Percentiles rank a stretch among this genome's conserved stretches.
phyloP scores from a whole-genome alignment of 2,113 vertebrate genomes.

The Carassius carassius region DNA sequence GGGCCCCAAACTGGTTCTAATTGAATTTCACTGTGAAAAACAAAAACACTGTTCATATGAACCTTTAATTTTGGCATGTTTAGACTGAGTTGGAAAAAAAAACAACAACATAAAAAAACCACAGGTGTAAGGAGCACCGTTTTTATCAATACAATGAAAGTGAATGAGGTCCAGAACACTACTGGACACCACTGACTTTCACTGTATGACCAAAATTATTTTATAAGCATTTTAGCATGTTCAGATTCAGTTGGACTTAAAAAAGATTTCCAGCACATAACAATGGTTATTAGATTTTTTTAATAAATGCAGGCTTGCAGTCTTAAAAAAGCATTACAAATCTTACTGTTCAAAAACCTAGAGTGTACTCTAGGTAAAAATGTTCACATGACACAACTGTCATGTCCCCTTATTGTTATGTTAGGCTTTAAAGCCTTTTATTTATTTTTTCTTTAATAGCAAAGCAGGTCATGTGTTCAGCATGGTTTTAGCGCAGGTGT shows the following conservation, averaged over 20 bases:
- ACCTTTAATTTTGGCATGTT: no score
- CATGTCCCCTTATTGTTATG: neutral
- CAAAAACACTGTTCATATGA: no score
- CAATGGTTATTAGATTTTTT: no score
- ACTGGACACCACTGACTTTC: neutral
- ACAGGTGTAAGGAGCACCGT: no score
- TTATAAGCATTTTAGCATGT: neutral
- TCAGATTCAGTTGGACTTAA: neutral
- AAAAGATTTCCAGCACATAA: neutral
- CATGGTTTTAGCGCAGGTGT: conserved; percentile 27
- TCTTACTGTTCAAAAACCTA: no score
- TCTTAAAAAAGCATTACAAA: no score
- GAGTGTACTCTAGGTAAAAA: neutral
- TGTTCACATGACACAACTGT: neutral
- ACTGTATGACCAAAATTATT: neutral
- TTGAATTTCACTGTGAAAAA: no score
- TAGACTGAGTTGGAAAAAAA: no score
- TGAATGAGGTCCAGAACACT: no score
- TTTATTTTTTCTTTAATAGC: neutral
- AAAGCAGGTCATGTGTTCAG: neutral
- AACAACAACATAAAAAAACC: no score
- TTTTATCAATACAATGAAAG: no score
- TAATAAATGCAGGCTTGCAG: no score
- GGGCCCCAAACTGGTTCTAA: neutral
- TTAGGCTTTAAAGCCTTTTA: neutral